Conservation (phyloP, 2,113 vertebrate species). For the Peromyscus maniculatus region DNA sequence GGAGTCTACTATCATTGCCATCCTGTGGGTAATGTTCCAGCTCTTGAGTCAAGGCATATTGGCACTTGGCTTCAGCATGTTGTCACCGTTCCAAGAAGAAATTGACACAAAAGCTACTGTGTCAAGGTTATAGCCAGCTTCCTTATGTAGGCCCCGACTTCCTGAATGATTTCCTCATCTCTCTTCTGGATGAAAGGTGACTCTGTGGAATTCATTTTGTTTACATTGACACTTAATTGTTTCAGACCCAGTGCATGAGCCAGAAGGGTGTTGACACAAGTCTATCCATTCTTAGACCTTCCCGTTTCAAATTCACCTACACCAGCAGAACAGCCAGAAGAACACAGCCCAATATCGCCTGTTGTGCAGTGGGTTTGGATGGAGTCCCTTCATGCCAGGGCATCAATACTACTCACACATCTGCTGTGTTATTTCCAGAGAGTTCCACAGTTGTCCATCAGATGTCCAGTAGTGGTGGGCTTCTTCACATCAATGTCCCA, state of each 20-base stretch:
- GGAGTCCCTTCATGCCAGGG: conserved; percentile 97
- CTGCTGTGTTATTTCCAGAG: conserved; percentile 93
- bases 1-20: conserved; percentile 94
- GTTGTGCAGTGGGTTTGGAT: conserved; percentile 99
- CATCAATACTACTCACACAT: conserved; percentile 97
- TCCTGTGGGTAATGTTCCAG: conserved; percentile 96
- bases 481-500: conserved; percentile 94
- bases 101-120: conserved; percentile 96
- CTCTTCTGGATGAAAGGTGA: conserved; percentile 98
- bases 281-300: conserved; percentile 98
- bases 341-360: conserved; percentile 96
- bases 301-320: conserved; percentile 98
- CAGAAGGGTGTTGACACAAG: conserved; percentile 96
- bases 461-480: conserved; percentile 97
- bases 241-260: conserved; percentile 98
- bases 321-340: conserved; percentile 96
- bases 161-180: conserved; percentile 97
- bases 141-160: conserved; percentile 99
- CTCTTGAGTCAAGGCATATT: conserved; percentile 98
- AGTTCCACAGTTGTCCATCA: conserved; percentile 99
- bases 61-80: conserved; percentile 97
- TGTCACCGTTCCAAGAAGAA: conserved; percentile 99
- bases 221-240: conserved; percentile 97
- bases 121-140: conserved; percentile 98
- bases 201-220: conserved; percentile 99